phyloP scores from a whole-genome alignment of 2,888 invertebrate genomes.

The Netelia virgata region DNA sequence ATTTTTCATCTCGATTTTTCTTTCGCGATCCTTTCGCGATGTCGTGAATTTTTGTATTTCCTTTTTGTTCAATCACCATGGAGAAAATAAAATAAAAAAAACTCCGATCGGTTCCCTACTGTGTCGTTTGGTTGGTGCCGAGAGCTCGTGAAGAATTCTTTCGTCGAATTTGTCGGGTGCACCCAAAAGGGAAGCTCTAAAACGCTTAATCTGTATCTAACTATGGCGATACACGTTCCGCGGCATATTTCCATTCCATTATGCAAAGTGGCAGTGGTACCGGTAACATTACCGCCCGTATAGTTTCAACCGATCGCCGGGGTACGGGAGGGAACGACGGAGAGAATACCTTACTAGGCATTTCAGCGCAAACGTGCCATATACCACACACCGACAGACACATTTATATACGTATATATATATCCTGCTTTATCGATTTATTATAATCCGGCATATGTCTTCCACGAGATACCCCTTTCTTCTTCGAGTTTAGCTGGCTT shows the following conservation, averaged over 20 bases:
- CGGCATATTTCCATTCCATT: conserved; percentile 83
- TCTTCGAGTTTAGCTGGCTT: conserved; percentile 31
- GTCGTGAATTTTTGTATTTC: background rate
- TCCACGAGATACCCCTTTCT: conserved; percentile 34
- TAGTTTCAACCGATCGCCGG: conserved; percentile 63
- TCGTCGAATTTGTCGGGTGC: conserved; percentile 75
- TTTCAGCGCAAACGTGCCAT: conserved; percentile 65
- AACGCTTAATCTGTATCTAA: conserved; percentile 83
- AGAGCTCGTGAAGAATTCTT: conserved; percentile 67
- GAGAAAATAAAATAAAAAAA: background rate
- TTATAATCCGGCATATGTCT: conserved; percentile 77
- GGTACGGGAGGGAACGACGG: background rate
- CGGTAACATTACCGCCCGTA: conserved; percentile 77
- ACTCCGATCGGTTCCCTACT: background rate
- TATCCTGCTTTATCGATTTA: conserved; percentile 80
- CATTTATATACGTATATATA: conserved; percentile 68
- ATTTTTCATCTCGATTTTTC: conserved; percentile 21
- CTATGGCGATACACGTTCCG: conserved; percentile 82
- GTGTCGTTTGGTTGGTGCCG: conserved; percentile 37
- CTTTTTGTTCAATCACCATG: background rate
- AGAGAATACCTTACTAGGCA: conserved; percentile 72
- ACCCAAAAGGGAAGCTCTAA: conserved; percentile 76
- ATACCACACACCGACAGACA: conserved; percentile 4
- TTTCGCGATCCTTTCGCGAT: background rate
- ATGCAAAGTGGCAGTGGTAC: conserved; percentile 80